These are phyloP conservation scores for Callopanchax toddi DNA, from an alignment of 2,113 vertebrate species.

Conservation along the genomic window DNA sequence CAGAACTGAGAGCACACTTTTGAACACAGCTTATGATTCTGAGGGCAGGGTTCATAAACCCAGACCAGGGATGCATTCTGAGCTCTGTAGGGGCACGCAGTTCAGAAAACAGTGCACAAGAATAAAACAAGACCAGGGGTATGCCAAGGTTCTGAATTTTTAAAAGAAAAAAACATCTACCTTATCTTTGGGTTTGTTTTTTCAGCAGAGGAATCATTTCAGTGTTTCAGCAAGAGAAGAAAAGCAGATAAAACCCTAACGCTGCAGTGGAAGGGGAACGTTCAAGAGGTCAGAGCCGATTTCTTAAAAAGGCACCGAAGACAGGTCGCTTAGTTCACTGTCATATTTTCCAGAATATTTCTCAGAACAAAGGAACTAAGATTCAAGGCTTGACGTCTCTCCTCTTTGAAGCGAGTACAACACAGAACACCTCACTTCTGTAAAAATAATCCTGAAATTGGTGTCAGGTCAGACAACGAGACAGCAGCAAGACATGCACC, in stretches of 20 bases:
- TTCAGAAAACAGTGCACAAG: slow-evolving; percentile 2
- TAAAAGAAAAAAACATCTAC: not conserved
- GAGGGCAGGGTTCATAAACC: not conserved
- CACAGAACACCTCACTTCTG: not conserved
- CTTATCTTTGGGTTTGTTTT: slow-evolving; percentile 3
- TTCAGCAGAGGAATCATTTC: not conserved
- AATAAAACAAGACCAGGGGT: not conserved
- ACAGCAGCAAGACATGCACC: not conserved
- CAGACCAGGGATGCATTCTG: not conserved
- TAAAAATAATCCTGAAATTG: slow-evolving; percentile 2
- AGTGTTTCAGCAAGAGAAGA: not conserved
- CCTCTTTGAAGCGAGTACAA: slow-evolving; percentile 6
- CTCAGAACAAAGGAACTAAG: not conserved
- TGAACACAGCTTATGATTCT: not conserved
- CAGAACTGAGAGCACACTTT: not conserved
- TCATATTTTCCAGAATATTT: slow-evolving; percentile 2
- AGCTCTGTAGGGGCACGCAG: not conserved
- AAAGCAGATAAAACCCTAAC: not conserved
- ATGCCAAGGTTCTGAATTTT: not conserved
- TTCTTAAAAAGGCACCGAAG: not conserved
- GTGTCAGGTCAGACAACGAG: not conserved
- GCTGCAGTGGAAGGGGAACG: not conserved
- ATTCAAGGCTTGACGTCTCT: not conserved
- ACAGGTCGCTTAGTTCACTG: not conserved
- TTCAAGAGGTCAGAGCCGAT: slow-evolving; percentile 1